Evolutionary conservation across 1,140 invertebrate species (phyloP).

Genomic region (Drosophila pruinosa): DNA sequence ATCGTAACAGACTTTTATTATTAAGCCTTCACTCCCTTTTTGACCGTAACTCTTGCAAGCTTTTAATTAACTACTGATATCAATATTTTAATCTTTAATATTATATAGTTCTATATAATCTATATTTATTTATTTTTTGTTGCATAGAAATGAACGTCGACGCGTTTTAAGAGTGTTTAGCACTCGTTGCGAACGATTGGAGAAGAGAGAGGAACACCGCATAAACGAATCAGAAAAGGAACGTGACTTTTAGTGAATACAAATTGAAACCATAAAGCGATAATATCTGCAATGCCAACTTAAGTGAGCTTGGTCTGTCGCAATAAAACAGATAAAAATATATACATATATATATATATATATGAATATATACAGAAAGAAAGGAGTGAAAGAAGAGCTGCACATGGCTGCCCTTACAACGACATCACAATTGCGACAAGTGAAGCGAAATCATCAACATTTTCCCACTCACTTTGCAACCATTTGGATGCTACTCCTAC

Average conservation of each 20-base stretch:
- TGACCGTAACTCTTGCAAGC: too few species aligned
- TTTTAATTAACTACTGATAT: background rate
- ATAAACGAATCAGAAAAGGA: slow-evolving; percentile 60
- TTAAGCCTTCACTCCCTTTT: too few species aligned
- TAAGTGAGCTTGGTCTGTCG: slow-evolving; percentile 46
- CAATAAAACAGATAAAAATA: slow-evolving; percentile 61
- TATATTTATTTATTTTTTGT: slow-evolving; percentile 1
- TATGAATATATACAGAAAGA: slow-evolving; percentile 6
- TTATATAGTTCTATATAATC: too few species aligned
- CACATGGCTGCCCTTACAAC: slow-evolving; percentile 38
- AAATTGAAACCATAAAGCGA: slow-evolving; percentile 66
- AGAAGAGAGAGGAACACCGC: slow-evolving; percentile 3
- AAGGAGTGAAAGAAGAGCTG: slow-evolving; percentile 1
- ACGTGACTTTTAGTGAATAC: slow-evolving; percentile 70
- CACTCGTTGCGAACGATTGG: background rate
- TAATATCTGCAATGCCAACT: slow-evolving; percentile 72
- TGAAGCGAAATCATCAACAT: slow-evolving; percentile 23
- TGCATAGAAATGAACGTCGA: slow-evolving; percentile 51
- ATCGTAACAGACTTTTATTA: too few species aligned
- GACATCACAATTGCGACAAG: slow-evolving; percentile 31
- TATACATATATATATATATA: slow-evolving; percentile 12
- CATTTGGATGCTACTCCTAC: slow-evolving; percentile 21
- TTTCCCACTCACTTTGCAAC: background rate
- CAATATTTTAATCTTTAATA: background rate
- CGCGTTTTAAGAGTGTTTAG: slow-evolving; percentile 42